phyloP scores from a whole-genome alignment of 2,797 vertebrate species.

The Chelidonichthys spinosus region DNA sequence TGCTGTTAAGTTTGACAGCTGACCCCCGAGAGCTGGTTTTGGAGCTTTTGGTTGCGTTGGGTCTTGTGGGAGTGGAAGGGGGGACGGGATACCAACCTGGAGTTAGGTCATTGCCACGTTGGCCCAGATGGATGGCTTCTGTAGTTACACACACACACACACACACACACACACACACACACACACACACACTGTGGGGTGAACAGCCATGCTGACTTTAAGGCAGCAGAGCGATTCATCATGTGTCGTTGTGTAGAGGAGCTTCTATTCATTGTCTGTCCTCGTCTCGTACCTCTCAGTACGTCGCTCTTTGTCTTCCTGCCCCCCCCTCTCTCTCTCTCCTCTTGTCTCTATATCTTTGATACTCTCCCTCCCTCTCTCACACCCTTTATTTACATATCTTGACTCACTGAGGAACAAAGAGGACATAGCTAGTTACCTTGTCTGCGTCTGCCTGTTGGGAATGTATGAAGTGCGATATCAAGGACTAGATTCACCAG shows the following conservation, averaged over 20 bases:
- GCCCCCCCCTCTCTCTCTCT: conserved; percentile 18
- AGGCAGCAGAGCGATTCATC: conserved; percentile 72
- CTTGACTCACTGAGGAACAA: conserved; percentile 67
- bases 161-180: too few relatives aligned
- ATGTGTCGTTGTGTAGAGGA: conserved; percentile 63
- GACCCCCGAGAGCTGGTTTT: conserved; percentile 44
- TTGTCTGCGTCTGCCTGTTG: conserved; percentile 39
- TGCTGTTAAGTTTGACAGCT: conserved; percentile 73
- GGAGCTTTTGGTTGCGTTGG: conserved; percentile 31
- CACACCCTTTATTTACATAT: conserved; percentile 38
- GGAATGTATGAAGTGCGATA: conserved; percentile 15
- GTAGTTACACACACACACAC: conserved; percentile 46
- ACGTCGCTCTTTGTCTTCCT: conserved; percentile 52
- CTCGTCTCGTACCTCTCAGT: conserved; percentile 53
- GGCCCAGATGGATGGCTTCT: conserved; percentile 62
- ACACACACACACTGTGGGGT: conserved; percentile 39
- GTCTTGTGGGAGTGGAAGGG: conserved; percentile 19
- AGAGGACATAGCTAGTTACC: conserved; percentile 54
- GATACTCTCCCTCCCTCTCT: conserved; percentile 43
- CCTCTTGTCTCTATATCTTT: conserved; percentile 54
- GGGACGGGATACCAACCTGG: conserved; percentile 43
- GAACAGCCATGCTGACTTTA: conserved; percentile 59
- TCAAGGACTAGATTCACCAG: conserved; percentile 9
- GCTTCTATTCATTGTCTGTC: conserved; percentile 70
- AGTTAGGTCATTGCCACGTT: conserved; percentile 58